Base-by-base conservation (phyloP, 2,888 invertebrate species). In the Aproaerema taeniolella region DNA sequence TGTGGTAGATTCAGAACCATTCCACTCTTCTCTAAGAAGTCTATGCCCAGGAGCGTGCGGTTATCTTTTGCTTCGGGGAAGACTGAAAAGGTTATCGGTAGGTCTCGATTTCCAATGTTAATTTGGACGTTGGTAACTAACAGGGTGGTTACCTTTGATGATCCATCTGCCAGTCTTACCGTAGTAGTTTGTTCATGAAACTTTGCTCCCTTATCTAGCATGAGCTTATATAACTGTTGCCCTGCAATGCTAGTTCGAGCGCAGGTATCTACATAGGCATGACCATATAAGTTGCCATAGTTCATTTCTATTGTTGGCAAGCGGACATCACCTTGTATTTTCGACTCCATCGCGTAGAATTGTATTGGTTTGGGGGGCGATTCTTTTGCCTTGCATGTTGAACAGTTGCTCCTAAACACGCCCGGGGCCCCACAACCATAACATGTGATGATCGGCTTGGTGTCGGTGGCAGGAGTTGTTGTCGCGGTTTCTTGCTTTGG, bases 211-310 rank as follows among this genome's bases (percentile, higher is more conserved):
- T 26, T 26, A 3, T 39, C 6, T 10, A 39, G 12, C 15, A 52
- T n/a, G 29, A 35, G n/a, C 2, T 37, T 24, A 28, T 41, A 49
- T n/a, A 50, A 35, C 3, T 32, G 28, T 0, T 10, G 16, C 2
- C 47, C 42, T 6, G 51, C 50, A 10, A 54, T 41, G 29, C 54
- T 53, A 9, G 47, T 50, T 13, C 46, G 26, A 24, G 50, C 52
- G 7, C 45, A 46, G 7, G 49, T 45, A 29, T 52, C 52, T 9
- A 51, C 31, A 25, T 45, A n/a, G n/a, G 47, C 49, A n/a, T n/a
- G n/a, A n/a, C n/a, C n/a, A n/a, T n/a, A n/a, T n/a, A n/a, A n/a
- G n/a, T n/a, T n/a, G n/a, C n/a, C n/a, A n/a, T n/a, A n/a, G n/a
- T n/a, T n/a, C n/a, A n/a, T n/a, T n/a, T n/a, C n/a, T n/a, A n/a